These are phyloP conservation scores for Cerastis rubricosa DNA, from an alignment of 2,888 invertebrate genomes.

Conservation along the genomic window DNA sequence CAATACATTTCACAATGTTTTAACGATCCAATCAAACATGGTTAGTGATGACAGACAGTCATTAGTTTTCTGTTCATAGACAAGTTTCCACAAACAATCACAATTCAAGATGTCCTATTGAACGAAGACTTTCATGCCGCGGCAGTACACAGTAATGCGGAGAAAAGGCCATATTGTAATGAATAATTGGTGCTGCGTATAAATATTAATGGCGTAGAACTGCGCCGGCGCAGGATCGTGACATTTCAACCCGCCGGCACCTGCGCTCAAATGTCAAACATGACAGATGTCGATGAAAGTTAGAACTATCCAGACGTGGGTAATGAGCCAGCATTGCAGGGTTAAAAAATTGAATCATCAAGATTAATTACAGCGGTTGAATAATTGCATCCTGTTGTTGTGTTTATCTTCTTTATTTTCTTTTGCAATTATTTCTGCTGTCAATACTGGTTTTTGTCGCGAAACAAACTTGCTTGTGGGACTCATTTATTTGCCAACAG, in stretches of 20 bases:
- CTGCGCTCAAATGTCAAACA: constrained; percentile 68
- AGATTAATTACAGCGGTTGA: constrained; percentile 51
- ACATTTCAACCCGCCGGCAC: constrained; percentile 67
- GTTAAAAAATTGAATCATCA: constrained; percentile 47
- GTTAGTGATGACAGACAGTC: neutral
- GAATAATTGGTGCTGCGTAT: constrained; percentile 65
- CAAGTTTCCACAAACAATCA: constrained; percentile 37
- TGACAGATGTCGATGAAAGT: constrained; percentile 68
- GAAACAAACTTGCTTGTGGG: constrained; percentile 3
- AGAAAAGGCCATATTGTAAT: constrained; percentile 59
- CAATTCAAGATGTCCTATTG: constrained; percentile 39
- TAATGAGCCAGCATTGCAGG: constrained; percentile 42
- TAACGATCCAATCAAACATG: constrained; percentile 25
- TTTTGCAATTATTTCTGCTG: constrained; percentile 37
- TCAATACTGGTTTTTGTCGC: constrained; percentile 30
- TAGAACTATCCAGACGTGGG: constrained; percentile 54
- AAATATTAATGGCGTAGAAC: constrained; percentile 60
- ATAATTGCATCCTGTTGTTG: constrained; percentile 57
- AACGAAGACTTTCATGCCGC: constrained; percentile 41
- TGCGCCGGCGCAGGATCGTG: constrained; percentile 61
- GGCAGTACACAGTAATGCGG: constrained; percentile 46
- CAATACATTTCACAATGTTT: constrained; percentile 7
- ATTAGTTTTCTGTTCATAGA: constrained; percentile 18
- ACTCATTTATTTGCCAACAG: neutral
- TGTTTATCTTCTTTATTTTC: constrained; percentile 40